Percentiles rank a stretch among this genome's conserved stretches.
phyloP scores from a whole-genome alignment of 2,888 invertebrate species.

The Trisateles emortualis region DNA sequence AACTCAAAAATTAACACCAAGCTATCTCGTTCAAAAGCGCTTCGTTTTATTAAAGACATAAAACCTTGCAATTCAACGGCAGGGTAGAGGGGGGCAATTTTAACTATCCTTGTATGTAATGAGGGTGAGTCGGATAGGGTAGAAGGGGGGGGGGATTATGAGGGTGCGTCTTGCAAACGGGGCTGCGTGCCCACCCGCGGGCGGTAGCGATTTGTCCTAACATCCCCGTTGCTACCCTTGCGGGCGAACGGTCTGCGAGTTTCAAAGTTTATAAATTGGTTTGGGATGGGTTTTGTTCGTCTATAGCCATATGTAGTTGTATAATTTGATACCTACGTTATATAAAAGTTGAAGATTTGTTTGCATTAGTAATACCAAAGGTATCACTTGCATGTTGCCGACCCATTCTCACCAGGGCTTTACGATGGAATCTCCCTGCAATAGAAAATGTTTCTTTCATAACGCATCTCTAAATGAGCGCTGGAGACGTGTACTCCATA shows the following conservation, averaged over 20 bases:
- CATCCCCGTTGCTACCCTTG: constrained; percentile 71
- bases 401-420: too few species aligned
- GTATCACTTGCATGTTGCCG: too few species aligned
- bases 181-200: constrained; percentile 80
- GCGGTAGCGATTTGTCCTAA: constrained; percentile 81
- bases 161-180: constrained; percentile 86
- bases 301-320: not conserved
- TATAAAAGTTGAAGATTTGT: not conserved
- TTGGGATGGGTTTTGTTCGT: constrained; percentile 5
- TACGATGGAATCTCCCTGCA: too few species aligned
- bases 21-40: constrained; percentile 47
- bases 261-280: constrained; percentile 22
- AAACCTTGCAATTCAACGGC: constrained; percentile 69
- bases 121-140: constrained; percentile 64
- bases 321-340: not conserved
- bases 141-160: constrained; percentile 67
- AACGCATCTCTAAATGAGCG: too few species aligned
- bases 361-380: too few species aligned
- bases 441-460: too few species aligned
- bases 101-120: constrained; percentile 84
- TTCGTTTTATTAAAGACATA: constrained; percentile 80
- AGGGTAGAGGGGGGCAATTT: constrained; percentile 65
- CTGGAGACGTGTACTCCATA: too few species aligned
- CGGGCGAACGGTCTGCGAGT: constrained; percentile 58
- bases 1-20: constrained; percentile 37